Evolutionary conservation across 2,113 vertebrate species (phyloP), one percentile per base, ranked within the genome.

Genomic region (Opisthocomus hoazin): DNA sequence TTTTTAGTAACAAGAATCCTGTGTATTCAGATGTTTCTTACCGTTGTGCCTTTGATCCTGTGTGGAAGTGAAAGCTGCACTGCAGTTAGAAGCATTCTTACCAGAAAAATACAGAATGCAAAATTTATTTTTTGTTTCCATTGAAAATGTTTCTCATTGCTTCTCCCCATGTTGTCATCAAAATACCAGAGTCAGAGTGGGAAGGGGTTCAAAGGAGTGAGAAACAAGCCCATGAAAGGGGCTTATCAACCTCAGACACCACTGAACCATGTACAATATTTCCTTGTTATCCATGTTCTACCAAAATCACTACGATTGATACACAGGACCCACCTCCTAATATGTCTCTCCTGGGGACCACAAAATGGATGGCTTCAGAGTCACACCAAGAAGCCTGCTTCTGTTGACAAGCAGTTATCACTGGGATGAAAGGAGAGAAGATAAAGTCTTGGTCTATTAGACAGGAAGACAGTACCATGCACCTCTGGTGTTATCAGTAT

Each of bases 321-420:
- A 93, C 45, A 76, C 63, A 46, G 69, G 43, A 76, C 45, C 21
- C 39, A 48, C 61, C 11, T 96, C 46, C 54, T 95, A 16, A 50
- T 66, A 27, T 68, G 36, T 61, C 76, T 96, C 69, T 95, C 30
- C 54, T 46, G 27, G 26, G 17, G 73, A 60, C 45, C 10, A 69
- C 23, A 73, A 88, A 88, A 19, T 39, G 8, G 1, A 50, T 86
- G 58, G 71, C 74, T 90, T 89, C 68, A 73, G 53, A 93, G 69
- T 79, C 68, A 56, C 56, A 77, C n/a, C n/a, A 90, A 91, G 43
- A 88, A 46, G 58, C 11, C 86, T 96, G 58, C n/a, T 87, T 95
- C 81, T 96, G 71, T 87, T 94, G 97, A 97, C 97, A 97, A 98
- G 91, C 60, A 97, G 94, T 96, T 96, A 97, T 96, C 92, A 94